phyloP scores from a whole-genome alignment of 2,888 invertebrate species.

The Micoletzkya japonica region DNA sequence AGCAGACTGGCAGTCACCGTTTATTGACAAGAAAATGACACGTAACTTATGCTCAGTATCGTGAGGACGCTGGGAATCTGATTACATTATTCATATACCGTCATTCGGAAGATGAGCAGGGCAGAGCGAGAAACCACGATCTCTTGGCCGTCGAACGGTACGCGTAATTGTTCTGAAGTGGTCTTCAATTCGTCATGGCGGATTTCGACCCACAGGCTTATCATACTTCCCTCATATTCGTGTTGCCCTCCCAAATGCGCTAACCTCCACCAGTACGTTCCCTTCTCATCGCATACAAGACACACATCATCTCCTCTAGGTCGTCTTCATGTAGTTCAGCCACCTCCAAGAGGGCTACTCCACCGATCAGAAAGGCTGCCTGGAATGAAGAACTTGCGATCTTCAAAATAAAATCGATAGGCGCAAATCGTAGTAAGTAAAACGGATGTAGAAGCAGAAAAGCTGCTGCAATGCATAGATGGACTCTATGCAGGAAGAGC shows the following conservation, averaged over 20 bases:
- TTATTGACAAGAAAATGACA: no score
- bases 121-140: conserved; percentile 18
- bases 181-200: neutral
- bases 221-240: neutral
- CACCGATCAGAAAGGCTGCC: conserved; percentile 21
- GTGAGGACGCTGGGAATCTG: neutral
- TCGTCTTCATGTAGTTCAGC: neutral
- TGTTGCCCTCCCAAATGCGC: neutral
- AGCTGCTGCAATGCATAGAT: no score
- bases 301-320: neutral
- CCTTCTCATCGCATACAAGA: conserved; percentile 24
- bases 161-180: conserved; percentile 20
- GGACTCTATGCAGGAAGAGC: no score
- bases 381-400: neutral
- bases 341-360: conserved; percentile 12
- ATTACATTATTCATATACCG: neutral
- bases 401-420: no score
- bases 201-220: neutral
- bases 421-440: no score
- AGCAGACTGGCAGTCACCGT: no score
- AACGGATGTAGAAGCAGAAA: no score
- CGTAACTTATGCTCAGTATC: neutral
- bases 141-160: conserved; percentile 16
- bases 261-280: neutral
- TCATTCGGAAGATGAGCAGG: neutral